Percentiles rank a stretch among this genome's conserved stretches.
phyloP scores from a whole-genome alignment of 2,797 vertebrate genomes.

The Distichodus sexfasciatus region DNA sequence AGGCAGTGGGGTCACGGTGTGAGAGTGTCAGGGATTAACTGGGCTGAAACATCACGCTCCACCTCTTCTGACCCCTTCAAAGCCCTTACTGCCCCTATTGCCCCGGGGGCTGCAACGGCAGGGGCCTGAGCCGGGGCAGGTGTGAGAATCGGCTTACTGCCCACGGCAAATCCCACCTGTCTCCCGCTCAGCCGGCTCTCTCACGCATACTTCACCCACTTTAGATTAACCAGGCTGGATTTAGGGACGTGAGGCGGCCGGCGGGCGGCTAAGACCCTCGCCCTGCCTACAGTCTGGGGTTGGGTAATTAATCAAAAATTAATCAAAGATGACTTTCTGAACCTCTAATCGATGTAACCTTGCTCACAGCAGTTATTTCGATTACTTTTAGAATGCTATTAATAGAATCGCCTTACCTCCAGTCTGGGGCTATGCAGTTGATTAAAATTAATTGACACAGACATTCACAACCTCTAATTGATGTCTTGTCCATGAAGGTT shows the following conservation, averaged over 20 bases:
- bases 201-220: background rate
- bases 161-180: constrained; percentile 7
- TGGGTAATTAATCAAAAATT: background rate
- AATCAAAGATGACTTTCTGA: too few species aligned
- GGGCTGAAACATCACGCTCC: constrained; percentile 41
- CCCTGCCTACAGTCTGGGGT: background rate
- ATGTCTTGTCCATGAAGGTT: too few species aligned
- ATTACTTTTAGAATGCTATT: too few species aligned
- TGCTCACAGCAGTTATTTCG: too few species aligned
- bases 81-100: constrained; percentile 24
- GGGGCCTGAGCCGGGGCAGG: constrained; percentile 36
- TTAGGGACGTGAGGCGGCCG: background rate
- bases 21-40: constrained; percentile 47
- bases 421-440: too few species aligned
- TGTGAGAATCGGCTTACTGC: constrained; percentile 45
- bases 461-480: too few species aligned
- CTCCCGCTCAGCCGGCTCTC: background rate
- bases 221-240: constrained; percentile 9
- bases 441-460: too few species aligned
- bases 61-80: constrained; percentile 49
- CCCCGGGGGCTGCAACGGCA: constrained; percentile 34
- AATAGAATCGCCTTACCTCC: too few species aligned
- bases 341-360: background rate
- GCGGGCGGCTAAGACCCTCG: background rate
- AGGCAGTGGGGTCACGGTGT: constrained; percentile 26